Evolutionary conservation across 2,888 invertebrate species (phyloP), one percentile per base, ranked within the genome.

Genomic region (Ornithoptera priamus): DNA sequence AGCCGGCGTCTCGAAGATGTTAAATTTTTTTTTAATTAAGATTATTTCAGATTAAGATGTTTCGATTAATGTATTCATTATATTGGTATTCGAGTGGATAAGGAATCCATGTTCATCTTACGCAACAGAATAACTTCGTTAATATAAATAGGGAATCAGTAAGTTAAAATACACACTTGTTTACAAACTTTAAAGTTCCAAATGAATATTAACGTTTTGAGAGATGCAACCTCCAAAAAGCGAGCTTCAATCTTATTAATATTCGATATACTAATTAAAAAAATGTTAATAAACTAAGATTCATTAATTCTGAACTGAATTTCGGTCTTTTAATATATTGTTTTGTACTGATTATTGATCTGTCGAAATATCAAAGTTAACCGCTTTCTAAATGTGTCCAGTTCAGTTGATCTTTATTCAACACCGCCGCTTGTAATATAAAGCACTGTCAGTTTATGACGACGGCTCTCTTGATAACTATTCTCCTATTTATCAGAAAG

Each of bases 281-380:
- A 30, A 64, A 66, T 62, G 42, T 62, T 62, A 30, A 57, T 59
- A 64, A 20, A n/a, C 50, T 68, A n/a, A 46, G 46, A 12, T 20
- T 12, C 46, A 62, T 59, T 68, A 4, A 53, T 30, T 22, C 46
- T 22, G 30, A 60, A 18, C 50, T 62, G 39, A 30, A 36, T 63
- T 59, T 67, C 46, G 50, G 59, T 15, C 56, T 36, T 36, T 68
- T 59, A 63, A 50, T 63, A 53, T 70, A 62, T 15, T 46, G 65
- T 65, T 68, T 62, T 65, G 30, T 68, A 66, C 67, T 65, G 42
- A 39, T 67, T 72, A 70, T 70, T 66, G 67, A 73, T 68, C 58
- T 68, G 73, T 61, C 69, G 70, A 73, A 69, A 66, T 68, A 67
- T 71, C 65, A 58, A 67, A 68, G 70, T 63, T 61, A 60, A 65